Percentiles rank a stretch among this genome's conserved stretches.
Evolutionary conservation across 1,140 invertebrate species (phyloP).

Genomic region (Dendroctonus ponderosae): DNA sequence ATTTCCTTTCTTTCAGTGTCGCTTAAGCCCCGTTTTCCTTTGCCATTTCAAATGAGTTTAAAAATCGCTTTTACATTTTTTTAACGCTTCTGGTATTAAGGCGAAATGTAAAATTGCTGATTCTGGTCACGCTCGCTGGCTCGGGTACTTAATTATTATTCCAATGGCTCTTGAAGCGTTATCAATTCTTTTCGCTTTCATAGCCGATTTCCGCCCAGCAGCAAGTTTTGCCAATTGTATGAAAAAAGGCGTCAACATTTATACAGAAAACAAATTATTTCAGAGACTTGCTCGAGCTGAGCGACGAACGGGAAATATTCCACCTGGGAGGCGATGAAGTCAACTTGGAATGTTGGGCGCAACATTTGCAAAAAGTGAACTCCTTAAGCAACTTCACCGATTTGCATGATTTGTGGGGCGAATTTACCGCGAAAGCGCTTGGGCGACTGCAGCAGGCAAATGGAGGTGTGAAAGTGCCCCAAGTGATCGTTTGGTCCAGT

Average conservation of each 20-base stretch:
- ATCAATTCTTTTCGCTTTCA: neutral
- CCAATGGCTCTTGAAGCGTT: neutral
- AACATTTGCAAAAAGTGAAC: slow-evolving; percentile 54
- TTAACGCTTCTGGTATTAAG: neutral
- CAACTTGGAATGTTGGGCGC: slow-evolving; percentile 71
- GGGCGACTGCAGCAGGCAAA: slow-evolving; percentile 64
- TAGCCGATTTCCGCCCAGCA: too few species aligned
- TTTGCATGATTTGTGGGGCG: slow-evolving; percentile 72
- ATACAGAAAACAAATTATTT: neutral
- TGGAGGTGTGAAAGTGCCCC: slow-evolving; percentile 60
- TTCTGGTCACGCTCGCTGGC: neutral
- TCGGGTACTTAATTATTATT: slow-evolving; percentile 1
- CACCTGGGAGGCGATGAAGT: slow-evolving; percentile 86
- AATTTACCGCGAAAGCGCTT: slow-evolving; percentile 68
- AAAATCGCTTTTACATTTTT: too few species aligned
- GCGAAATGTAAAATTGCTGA: slow-evolving; percentile 3
- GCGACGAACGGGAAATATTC: slow-evolving; percentile 66
- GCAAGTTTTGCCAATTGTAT: too few species aligned
- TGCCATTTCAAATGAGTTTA: too few species aligned
- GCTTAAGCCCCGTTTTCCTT: too few species aligned
- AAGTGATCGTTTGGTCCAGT: slow-evolving; percentile 76
- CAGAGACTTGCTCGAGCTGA: slow-evolving; percentile 63
- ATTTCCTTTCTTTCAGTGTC: too few species aligned
- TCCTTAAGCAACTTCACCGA: slow-evolving; percentile 67
- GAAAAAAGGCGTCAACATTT: too few species aligned